Conservation (phyloP, 1,140 invertebrate species). For the Eupristina koningsbergeri region DNA sequence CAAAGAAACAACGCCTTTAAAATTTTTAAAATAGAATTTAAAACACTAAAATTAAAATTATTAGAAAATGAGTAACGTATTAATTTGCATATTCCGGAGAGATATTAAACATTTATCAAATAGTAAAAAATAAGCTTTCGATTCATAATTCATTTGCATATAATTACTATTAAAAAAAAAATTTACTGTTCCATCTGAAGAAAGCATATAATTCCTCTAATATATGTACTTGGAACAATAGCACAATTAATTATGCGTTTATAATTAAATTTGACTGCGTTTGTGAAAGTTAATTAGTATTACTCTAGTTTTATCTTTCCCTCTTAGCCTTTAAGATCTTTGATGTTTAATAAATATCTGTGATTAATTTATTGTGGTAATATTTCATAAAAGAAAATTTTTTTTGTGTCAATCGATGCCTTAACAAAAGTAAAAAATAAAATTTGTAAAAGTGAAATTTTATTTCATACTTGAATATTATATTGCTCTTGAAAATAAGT, state of each 20-base stretch:
- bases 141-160: neutral
- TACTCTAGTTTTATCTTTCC: too few relatives aligned
- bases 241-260: neutral
- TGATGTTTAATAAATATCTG: too few relatives aligned
- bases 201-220: too few relatives aligned
- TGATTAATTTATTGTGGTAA: too few relatives aligned
- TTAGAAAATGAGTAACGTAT: neutral
- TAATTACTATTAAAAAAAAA: neutral
- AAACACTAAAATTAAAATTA: neutral
- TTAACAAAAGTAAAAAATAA: neutral
- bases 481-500: neutral
- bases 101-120: neutral
- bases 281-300: too few relatives aligned
- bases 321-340: too few relatives aligned
- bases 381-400: too few relatives aligned
- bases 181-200: neutral
- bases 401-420: too few relatives aligned
- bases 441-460: constrained; percentile 9
- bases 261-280: neutral
- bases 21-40: neutral
- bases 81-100: neutral
- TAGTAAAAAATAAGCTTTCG: neutral
- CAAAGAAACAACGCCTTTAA: neutral
- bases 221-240: neutral
- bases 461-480: neutral